Base-by-base conservation (phyloP, 1,140 invertebrate species). In the Heliconius congener region DNA sequence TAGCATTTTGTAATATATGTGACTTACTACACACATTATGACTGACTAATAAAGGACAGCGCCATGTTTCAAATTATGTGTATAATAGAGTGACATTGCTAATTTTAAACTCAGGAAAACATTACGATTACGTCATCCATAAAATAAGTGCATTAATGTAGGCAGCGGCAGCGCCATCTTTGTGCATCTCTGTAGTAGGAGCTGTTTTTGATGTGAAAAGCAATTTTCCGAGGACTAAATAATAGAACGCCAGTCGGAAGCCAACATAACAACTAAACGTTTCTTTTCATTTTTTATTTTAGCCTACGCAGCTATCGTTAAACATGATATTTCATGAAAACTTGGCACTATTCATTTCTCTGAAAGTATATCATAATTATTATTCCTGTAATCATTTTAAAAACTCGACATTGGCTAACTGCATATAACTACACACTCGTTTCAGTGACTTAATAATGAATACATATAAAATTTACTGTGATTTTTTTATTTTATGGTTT, bases 181-280 rank as follows among this genome's bases (percentile, higher is more conserved):
- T 94, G 87, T 91, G 84, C 83, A 86, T 84, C 88, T 88, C 78
- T 81, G 83, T 81, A 85, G 70, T 71, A 71, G 81, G 87, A 84
- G 81, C 88, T 92, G 91, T 85, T 90, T 82, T 85, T 94, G 90
- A 92, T 91, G 87, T 93, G 90, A 93, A 94, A 92, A 93, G 90
- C 90, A 88, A 82, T 89, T 91, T 91, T 89, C 90, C 82, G 86
- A 88, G 86, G 74, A 88, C 81, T 86, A 90, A 91, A 93, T 93
- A 93, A 93, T 91, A 91, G 87, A 88, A 84, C 81, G 82, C 82
- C 85, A 88, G 86, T 85, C 82, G 84, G 85, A 84, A 83, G 84
- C 83, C 55, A 78, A 81, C 82, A 82, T 82, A 84, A 88, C 86
- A 86, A 88, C 79, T 87, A 39, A 85, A 88, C 84, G 82, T 85